Evolutionary conservation across 2,113 vertebrate species (phyloP).

Genomic region (Baryphthengus martii): DNA sequence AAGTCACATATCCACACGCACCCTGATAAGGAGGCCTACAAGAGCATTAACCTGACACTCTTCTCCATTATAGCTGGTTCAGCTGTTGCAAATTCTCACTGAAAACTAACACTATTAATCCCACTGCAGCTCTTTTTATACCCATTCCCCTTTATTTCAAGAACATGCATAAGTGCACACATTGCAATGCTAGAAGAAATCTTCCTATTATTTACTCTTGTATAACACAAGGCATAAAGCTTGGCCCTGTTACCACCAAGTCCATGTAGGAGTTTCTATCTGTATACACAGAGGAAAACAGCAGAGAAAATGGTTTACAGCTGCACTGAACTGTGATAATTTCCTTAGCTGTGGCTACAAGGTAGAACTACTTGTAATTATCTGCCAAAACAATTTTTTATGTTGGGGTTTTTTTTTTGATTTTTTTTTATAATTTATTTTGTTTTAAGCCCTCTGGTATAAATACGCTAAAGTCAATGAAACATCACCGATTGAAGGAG

Average conservation of each 20-base stretch:
- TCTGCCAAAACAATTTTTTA: background rate
- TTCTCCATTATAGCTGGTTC: background rate
- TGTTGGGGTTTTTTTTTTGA: background rate
- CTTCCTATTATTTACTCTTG: background rate
- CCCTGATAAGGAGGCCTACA: background rate
- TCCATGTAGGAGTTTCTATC: background rate
- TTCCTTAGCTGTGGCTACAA: background rate
- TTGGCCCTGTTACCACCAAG: background rate
- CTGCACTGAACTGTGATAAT: background rate
- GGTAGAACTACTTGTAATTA: conserved; percentile 32
- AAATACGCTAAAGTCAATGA: background rate
- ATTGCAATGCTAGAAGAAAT: background rate
- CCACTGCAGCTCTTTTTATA: background rate
- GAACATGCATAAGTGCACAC: background rate
- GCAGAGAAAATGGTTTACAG: conserved; percentile 11
- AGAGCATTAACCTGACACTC: background rate
- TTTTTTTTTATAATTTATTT: background rate
- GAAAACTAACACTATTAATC: background rate
- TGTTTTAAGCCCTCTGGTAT: background rate
- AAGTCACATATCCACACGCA: background rate
- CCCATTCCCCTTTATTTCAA: background rate
- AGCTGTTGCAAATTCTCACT: background rate
- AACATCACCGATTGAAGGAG: background rate
- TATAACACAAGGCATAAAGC: background rate
- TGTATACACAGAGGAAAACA: background rate